A percentile compares a stretch with the other conserved stretches of the same genome.
phyloP scores from a whole-genome alignment of 2,888 invertebrate species.

The Metellina segmentata region DNA sequence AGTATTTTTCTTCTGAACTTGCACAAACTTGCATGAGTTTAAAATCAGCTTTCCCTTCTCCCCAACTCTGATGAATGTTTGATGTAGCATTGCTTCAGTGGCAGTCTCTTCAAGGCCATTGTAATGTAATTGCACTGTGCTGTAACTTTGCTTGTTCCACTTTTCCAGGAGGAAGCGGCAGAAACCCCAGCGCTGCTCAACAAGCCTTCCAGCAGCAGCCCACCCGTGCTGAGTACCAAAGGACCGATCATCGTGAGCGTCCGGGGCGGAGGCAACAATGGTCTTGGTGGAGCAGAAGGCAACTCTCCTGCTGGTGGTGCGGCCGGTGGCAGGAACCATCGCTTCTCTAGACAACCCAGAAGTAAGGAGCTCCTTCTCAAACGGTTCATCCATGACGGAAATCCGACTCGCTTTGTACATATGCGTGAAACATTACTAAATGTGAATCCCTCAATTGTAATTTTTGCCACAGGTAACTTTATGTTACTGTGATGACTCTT shows the following conservation, averaged over 20 bases:
- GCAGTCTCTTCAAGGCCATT: too few relatives aligned
- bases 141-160: too few relatives aligned
- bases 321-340: constrained; percentile 39
- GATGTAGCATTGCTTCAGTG: too few relatives aligned
- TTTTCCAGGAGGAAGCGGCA: too few relatives aligned
- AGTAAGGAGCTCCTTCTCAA: constrained; percentile 1
- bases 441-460: background rate
- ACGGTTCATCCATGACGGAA: background rate
- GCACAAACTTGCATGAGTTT: too few relatives aligned
- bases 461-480: too few relatives aligned
- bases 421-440: background rate
- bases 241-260: constrained; percentile 42
- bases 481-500: too few relatives aligned
- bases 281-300: background rate
- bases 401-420: background rate
- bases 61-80: too few relatives aligned
- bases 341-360: constrained; percentile 25
- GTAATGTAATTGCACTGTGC: too few relatives aligned
- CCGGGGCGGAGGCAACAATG: constrained; percentile 70
- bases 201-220: background rate
- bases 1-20: too few relatives aligned
- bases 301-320: constrained; percentile 38
- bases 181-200: too few relatives aligned
- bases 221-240: background rate
- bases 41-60: too few relatives aligned